A percentile compares a stretch with the other conserved stretches of the same genome.
phyloP scores from a whole-genome alignment of 2,888 invertebrate species.

The Drosophila kambysellisi region DNA sequence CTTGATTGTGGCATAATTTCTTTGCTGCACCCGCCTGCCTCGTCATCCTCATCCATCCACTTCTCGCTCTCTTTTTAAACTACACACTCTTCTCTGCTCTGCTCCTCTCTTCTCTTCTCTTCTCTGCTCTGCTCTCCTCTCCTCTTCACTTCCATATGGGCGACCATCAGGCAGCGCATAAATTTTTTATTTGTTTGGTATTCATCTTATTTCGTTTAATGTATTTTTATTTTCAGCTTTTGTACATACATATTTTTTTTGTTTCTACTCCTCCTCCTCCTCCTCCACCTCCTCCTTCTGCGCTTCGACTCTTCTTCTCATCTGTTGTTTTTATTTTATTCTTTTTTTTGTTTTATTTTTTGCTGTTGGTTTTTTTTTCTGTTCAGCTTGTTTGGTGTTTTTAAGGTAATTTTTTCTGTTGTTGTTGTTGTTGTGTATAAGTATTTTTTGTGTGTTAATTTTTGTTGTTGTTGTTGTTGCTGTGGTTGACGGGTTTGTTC shows the following conservation, averaged over 20 bases:
- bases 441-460: conserved; percentile 80
- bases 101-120: neutral
- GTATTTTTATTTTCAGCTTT: conserved; percentile 79
- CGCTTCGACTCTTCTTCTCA: conserved; percentile 33
- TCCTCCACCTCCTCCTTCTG: conserved; percentile 9
- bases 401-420: conserved; percentile 77
- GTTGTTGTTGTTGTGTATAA: conserved; percentile 69
- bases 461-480: conserved; percentile 52
- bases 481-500: conserved; percentile 78
- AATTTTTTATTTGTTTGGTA: conserved; percentile 82
- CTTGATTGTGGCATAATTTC: conserved; percentile 82
- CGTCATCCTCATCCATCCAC: neutral
- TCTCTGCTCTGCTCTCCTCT: neutral
- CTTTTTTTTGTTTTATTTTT: conserved; percentile 27
- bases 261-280: conserved; percentile 17
- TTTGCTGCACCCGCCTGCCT: conserved; percentile 13
- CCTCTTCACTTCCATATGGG: conserved; percentile 6
- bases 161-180: conserved; percentile 67
- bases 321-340: conserved; percentile 62
- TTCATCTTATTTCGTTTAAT: conserved; percentile 80
- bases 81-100: conserved; percentile 1
- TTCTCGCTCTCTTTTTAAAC: conserved; percentile 3
- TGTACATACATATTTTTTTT: conserved; percentile 53
- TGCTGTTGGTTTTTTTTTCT: conserved; percentile 23
- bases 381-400: conserved; percentile 79